Percentiles rank a stretch among this genome's conserved stretches.
Evolutionary conservation across 2,113 vertebrate species (phyloP).

Genomic region (Brachypodius melanocephalos): DNA sequence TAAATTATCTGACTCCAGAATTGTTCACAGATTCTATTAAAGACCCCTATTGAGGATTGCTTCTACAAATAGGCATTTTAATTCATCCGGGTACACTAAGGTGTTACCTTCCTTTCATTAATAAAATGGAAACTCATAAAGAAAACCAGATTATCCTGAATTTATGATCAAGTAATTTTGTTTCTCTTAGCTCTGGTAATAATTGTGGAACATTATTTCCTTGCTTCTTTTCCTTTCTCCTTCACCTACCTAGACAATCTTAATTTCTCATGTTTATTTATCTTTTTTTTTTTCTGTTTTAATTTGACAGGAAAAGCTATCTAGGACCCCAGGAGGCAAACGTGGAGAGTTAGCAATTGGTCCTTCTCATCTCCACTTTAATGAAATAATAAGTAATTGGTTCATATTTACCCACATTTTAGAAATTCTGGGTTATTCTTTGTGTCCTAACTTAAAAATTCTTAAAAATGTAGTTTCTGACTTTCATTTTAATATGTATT

Average conservation of each 20-base stretch:
- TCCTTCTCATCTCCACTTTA: constrained; percentile 74
- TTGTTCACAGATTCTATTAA: constrained; percentile 81
- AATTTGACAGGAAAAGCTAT: constrained; percentile 81
- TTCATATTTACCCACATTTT: constrained; percentile 76
- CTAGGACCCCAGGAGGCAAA: constrained; percentile 81
- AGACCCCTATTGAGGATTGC: constrained; percentile 81
- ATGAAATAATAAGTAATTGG: constrained; percentile 82
- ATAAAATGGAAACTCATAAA: constrained; percentile 85
- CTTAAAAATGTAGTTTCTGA: constrained; percentile 23
- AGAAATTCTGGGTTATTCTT: constrained; percentile 64
- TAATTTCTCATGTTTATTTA: constrained; percentile 85
- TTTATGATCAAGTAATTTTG: constrained; percentile 85
- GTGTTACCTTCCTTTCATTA: constrained; percentile 82
- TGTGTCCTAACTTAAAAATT: constrained; percentile 33
- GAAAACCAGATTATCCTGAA: constrained; percentile 84
- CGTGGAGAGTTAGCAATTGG: constrained; percentile 70
- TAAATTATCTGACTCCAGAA: constrained; percentile 79
- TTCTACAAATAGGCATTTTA: constrained; percentile 81
- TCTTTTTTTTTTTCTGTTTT: constrained; percentile 72
- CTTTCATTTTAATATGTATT: constrained; percentile 10
- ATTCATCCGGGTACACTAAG: constrained; percentile 81
- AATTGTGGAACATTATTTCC: constrained; percentile 78
- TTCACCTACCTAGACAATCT: constrained; percentile 73
- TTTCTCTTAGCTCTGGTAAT: constrained; percentile 80
- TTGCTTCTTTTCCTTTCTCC: constrained; percentile 63